Base-by-base conservation (phyloP, 2,113 vertebrate species). In the Dinomys branickii region DNA sequence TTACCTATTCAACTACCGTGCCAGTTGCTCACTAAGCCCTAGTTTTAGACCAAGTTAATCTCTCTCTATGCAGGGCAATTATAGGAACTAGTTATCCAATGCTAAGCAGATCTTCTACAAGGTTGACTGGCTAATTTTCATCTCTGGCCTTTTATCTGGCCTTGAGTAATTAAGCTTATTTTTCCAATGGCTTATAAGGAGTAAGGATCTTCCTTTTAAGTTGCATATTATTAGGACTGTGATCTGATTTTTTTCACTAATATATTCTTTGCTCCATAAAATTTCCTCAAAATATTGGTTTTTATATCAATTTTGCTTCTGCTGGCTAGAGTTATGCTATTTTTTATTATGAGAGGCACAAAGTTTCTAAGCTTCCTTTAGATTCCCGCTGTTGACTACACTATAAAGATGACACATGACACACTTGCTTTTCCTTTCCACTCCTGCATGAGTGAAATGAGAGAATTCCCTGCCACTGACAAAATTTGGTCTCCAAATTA, bases 251-350 rank as follows among this genome's bases (percentile, higher is more conserved):
- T 89, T 22, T 58, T 92, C 28, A 73, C 6, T 6, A 69, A 8
- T 91, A 78, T 85, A 65, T 77, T 77, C 44, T 30, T 89, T n/a
- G 47, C 9, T 75, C 33, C 10, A 81, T 67, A 44, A 73, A 88
- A 54, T 75, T 86, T 38, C 22, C 50, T 65, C 63, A 61, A 56
- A 77, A 90, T 78, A 61, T 88, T 61, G 56, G 6, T 67, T 38
- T 58, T 90, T 78, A 11, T 84, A 93, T 20, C n/a, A 83, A 7
- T 87, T 95, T 94, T 83, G 33, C 78, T 92, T 61, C 7, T 87
- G 1, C 38, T 85, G 28, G 30, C 44, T 56, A 84, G 61, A 14
- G 41, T 56, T 41, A 7, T 69, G n/a, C 69, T 26, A 58, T 78
- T 84, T 35, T 88, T 87, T 44, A 52, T 28, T 83, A 83, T 11